These are phyloP conservation scores for Podarcis lilfordi DNA, from an alignment of 2,797 vertebrate species.

Conservation along the genomic window DNA sequence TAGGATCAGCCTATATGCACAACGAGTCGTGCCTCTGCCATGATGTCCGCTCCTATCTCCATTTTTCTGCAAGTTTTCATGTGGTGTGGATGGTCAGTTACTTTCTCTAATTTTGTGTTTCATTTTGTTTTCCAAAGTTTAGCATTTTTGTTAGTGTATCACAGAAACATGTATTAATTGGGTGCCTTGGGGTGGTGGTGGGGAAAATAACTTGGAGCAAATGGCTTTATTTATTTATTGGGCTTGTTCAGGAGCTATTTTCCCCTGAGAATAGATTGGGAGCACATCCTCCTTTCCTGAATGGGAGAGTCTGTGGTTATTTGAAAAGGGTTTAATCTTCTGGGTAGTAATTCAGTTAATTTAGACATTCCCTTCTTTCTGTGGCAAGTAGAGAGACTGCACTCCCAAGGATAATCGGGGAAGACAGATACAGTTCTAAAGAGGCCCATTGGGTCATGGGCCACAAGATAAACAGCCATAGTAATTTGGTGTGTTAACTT, in stretches of 20 bases:
- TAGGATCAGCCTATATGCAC: slow-evolving; percentile 93
- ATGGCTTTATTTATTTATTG: slow-evolving; percentile 41
- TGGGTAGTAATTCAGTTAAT: background rate
- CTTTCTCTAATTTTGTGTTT: slow-evolving; percentile 76
- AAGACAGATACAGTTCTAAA: too few species aligned
- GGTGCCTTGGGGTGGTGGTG: background rate
- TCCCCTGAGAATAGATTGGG: background rate
- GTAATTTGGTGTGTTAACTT: slow-evolving; percentile 3
- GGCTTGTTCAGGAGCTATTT: background rate
- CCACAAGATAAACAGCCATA: too few species aligned
- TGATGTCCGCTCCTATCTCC: slow-evolving; percentile 82
- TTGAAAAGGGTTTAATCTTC: background rate
- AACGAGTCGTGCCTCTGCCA: slow-evolving; percentile 85
- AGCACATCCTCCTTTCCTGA: background rate
- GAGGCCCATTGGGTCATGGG: background rate
- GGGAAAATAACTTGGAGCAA: slow-evolving; percentile 50
- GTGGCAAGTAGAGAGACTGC: background rate
- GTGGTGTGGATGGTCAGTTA: slow-evolving; percentile 90
- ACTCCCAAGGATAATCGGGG: background rate
- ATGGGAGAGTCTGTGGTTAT: background rate
- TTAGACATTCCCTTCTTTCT: background rate
- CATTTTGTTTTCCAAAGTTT: slow-evolving; percentile 49
- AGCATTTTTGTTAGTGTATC: slow-evolving; percentile 61
- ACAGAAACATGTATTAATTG: background rate
- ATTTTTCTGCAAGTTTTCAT: slow-evolving; percentile 94